A percentile compares a stretch with the other conserved stretches of the same genome.
Conservation (phyloP, 37 sponge, comb jelly and placozoan genomes). For the Cladorhizidae sp. region DNA sequence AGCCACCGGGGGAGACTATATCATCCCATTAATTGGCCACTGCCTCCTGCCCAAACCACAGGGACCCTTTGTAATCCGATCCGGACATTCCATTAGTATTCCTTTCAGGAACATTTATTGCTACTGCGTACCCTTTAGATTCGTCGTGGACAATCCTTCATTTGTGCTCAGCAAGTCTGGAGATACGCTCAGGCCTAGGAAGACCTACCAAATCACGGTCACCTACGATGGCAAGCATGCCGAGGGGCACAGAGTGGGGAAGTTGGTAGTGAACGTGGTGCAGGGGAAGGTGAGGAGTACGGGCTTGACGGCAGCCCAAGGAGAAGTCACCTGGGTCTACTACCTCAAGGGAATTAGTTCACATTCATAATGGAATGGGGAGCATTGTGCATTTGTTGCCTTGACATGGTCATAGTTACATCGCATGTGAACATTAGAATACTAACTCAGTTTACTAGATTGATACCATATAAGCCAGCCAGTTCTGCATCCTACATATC, state of each 20-base stretch:
- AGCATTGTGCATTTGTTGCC: too few relatives aligned
- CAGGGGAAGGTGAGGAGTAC: neutral
- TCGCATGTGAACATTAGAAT: too few relatives aligned
- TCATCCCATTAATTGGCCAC: slow-evolving; percentile 90
- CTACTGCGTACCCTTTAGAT: slow-evolving; percentile 74
- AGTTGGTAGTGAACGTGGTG: slow-evolving; percentile 75
- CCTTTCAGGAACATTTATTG: slow-evolving; percentile 95
- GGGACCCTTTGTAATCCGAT: slow-evolving; percentile 91
- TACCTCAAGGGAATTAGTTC: slow-evolving; percentile 84
- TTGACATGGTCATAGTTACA: too few relatives aligned
- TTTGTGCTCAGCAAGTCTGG: slow-evolving; percentile 74
- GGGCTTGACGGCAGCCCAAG: slow-evolving; percentile 7
- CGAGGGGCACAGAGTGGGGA: slow-evolving; percentile 75
- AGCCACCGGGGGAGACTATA: slow-evolving; percentile 88
- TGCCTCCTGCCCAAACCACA: slow-evolving; percentile 94
- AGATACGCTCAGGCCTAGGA: slow-evolving; percentile 85
- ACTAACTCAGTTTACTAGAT: too few relatives aligned
- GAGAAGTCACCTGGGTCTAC: slow-evolving; percentile 81
- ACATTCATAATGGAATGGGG: neutral
- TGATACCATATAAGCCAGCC: too few relatives aligned
- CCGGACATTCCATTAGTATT: slow-evolving; percentile 80
- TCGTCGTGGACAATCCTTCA: slow-evolving; percentile 86
- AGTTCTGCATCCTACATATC: too few relatives aligned
- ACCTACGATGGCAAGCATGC: slow-evolving; percentile 81
- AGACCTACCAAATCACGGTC: slow-evolving; percentile 84